Percentiles rank a stretch among this genome's conserved stretches.
phyloP scores from a whole-genome alignment of 2,797 vertebrate genomes.

The Liparis tanakae region DNA sequence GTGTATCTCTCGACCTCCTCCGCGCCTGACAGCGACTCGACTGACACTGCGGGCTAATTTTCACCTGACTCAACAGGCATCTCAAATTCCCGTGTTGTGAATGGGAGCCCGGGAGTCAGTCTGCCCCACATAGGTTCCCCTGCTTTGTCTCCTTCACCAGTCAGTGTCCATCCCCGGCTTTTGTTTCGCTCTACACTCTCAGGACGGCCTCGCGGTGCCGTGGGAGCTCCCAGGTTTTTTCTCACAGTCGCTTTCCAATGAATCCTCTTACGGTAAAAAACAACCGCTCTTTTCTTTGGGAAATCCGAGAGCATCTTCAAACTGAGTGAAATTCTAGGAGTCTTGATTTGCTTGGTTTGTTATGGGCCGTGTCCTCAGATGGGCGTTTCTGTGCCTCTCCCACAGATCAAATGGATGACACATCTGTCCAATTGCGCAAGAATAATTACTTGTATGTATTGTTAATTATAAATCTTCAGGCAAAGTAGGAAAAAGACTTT shows the following conservation, averaged over 20 bases:
- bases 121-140: conserved; percentile 64
- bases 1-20: conserved; percentile 11
- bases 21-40: conserved; percentile 12
- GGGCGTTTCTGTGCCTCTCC: not conserved
- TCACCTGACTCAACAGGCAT: conserved; percentile 46
- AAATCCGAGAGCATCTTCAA: not conserved
- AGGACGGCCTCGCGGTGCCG: conserved; percentile 8
- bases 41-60: conserved; percentile 35
- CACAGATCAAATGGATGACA: not conserved
- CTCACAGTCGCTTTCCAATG: not conserved
- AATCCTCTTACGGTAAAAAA: conserved; percentile 3
- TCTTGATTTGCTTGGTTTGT: not conserved
- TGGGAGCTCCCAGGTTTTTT: conserved; percentile 3
- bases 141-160: conserved; percentile 45
- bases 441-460: not conserved
- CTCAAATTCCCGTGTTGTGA: conserved; percentile 61
- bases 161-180: conserved; percentile 51
- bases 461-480: not conserved
- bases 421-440: not conserved
- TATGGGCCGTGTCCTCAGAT: not conserved
- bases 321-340: not conserved
- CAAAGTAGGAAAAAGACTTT: not conserved
- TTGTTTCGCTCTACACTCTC: conserved; percentile 48
- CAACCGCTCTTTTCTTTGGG: not conserved
- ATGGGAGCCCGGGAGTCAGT: conserved; percentile 24